phyloP scores from a whole-genome alignment of 1,140 invertebrate genomes.

The Thalassaphorura encarpata region DNA sequence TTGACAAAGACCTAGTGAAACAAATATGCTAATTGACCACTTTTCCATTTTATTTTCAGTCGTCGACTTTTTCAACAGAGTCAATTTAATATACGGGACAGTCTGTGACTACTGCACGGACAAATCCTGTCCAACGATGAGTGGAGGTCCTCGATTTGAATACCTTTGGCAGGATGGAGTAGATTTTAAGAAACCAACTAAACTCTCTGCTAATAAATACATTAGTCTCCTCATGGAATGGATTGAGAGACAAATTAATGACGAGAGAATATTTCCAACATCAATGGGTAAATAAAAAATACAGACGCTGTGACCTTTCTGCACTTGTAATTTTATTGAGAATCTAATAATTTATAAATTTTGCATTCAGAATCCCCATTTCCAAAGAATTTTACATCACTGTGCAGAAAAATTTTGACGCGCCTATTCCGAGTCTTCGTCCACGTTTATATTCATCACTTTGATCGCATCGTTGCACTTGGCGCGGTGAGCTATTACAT shows the following conservation, averaged over 20 bases:
- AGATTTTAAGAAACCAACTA: slow-evolving; percentile 75
- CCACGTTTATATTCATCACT: slow-evolving; percentile 96
- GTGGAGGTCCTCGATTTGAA: slow-evolving; percentile 64
- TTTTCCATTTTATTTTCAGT: too few relatives aligned
- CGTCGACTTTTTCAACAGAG: slow-evolving; percentile 93
- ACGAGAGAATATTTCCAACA: slow-evolving; percentile 75
- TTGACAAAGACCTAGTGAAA: too few relatives aligned
- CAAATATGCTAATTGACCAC: too few relatives aligned
- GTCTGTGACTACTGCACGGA: slow-evolving; percentile 64
- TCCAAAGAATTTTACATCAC: slow-evolving; percentile 67
- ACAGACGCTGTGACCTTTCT: not conserved
- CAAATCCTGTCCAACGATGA: slow-evolving; percentile 82
- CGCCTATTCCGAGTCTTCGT: slow-evolving; percentile 89
- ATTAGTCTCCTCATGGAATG: slow-evolving; percentile 85
- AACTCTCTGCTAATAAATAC: slow-evolving; percentile 77
- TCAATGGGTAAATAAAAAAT: slow-evolving; percentile 50
- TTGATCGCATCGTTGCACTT: slow-evolving; percentile 76
- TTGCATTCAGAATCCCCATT: slow-evolving; percentile 67
- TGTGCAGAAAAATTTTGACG: slow-evolving; percentile 82
- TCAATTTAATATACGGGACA: slow-evolving; percentile 87
- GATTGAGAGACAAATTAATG: slow-evolving; percentile 87
- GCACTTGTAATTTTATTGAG: slow-evolving; percentile 9
- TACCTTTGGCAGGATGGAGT: slow-evolving; percentile 84
- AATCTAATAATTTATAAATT: slow-evolving; percentile 16
- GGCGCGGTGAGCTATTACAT: slow-evolving; percentile 62